A percentile compares a stretch with the other conserved stretches of the same genome.
Conservation (phyloP, 2,113 vertebrate genomes). For the Aspiorhynchus laticeps region DNA sequence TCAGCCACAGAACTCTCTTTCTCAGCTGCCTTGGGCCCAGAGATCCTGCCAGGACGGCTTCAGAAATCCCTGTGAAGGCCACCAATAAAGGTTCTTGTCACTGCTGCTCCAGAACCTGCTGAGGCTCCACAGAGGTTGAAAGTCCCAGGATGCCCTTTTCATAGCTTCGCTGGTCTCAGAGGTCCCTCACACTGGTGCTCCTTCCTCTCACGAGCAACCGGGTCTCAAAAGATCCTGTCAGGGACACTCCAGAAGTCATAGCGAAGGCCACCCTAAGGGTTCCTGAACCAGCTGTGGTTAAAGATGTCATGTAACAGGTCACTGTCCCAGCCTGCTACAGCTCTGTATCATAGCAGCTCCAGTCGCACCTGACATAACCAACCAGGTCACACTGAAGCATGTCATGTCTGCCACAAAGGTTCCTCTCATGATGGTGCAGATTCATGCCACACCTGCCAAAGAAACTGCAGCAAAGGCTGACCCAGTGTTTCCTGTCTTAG, state of each 20-base stretch:
- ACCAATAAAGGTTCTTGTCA: neutral
- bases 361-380: neutral
- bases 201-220: neutral
- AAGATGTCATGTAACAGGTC: neutral
- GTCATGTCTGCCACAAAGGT: neutral
- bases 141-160: neutral
- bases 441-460: neutral
- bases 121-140: neutral
- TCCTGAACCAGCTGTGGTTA: neutral
- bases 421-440: neutral
- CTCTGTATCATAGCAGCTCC: neutral
- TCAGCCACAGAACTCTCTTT: neutral
- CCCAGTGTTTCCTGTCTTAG: neutral
- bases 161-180: neutral
- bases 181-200: neutral
- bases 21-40: neutral
- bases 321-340: neutral
- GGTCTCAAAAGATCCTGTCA: neutral
- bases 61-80: neutral
- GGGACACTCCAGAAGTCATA: neutral
- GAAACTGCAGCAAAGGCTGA: neutral
- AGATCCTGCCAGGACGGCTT: neutral
- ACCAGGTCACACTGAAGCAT: neutral
- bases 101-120: neutral
- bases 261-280: neutral